Percentiles rank a stretch among this genome's conserved stretches.
Evolutionary conservation across 2,113 vertebrate genomes (phyloP).

Genomic region (Heliornis fulica): DNA sequence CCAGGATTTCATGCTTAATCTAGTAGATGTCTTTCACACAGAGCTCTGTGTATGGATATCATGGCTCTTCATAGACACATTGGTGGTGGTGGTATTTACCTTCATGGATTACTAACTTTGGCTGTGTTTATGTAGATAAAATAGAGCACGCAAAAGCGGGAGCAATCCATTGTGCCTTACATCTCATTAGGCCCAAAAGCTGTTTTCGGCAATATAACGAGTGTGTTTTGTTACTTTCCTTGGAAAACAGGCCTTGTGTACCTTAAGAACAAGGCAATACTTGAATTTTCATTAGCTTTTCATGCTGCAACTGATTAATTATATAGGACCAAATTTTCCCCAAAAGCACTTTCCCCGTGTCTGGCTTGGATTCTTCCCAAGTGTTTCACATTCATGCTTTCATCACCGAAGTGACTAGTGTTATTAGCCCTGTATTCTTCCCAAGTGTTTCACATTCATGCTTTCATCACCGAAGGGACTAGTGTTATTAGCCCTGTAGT

Average conservation of each 20-base stretch:
- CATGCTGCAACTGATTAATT: background rate
- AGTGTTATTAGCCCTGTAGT: background rate
- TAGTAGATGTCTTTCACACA: background rate
- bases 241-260: background rate
- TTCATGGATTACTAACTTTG: background rate
- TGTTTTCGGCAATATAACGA: background rate
- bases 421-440: background rate
- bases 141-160: background rate
- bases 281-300: background rate
- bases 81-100: background rate
- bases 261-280: background rate
- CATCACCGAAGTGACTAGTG: background rate
- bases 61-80: background rate
- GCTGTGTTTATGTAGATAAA: background rate
- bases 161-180: background rate
- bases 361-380: background rate
- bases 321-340: background rate
- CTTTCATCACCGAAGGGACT: background rate
- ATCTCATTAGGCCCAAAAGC: background rate
- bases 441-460: background rate
- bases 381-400: background rate
- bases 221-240: background rate
- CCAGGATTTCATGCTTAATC: background rate
- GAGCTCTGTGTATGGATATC: background rate
- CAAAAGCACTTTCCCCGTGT: background rate